Conservation (phyloP, 2,888 invertebrate species). For the Drosophila nr. perissopoda region DNA sequence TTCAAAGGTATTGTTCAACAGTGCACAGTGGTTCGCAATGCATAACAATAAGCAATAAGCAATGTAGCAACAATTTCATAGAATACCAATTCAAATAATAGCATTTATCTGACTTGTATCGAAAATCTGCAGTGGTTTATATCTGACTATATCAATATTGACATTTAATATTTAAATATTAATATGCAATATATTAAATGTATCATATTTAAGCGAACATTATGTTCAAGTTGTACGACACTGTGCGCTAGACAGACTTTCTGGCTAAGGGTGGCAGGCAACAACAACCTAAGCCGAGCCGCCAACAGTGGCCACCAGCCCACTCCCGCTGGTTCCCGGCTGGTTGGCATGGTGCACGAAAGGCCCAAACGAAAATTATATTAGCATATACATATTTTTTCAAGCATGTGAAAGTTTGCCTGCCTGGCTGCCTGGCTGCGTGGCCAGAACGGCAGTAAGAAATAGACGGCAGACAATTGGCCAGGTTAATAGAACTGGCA, state of each 20-base stretch:
- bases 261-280: slow-evolving; percentile 42
- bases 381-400: slow-evolving; percentile 40
- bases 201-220: background rate
- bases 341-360: slow-evolving; percentile 83
- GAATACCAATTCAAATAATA: background rate
- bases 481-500: slow-evolving; percentile 36
- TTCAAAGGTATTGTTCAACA: slow-evolving; percentile 28
- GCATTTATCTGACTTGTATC: background rate
- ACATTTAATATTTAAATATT: background rate
- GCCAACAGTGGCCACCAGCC: slow-evolving; percentile 16
- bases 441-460: slow-evolving; percentile 9
- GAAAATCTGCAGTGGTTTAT: background rate
- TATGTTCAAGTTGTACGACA: slow-evolving; percentile 5
- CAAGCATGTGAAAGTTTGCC: slow-evolving; percentile 30
- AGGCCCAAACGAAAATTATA: slow-evolving; percentile 78
- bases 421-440: slow-evolving; percentile 5
- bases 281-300: slow-evolving; percentile 9
- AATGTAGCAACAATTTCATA: background rate
- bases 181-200: no score
- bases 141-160: background rate
- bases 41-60: background rate
- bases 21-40: slow-evolving; percentile 29
- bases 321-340: slow-evolving; percentile 1
- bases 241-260: slow-evolving; percentile 17
- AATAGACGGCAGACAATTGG: slow-evolving; percentile 17